Percentiles rank a stretch among this genome's conserved stretches.
These are phyloP conservation scores for Tragelaphus buxtoni DNA, from an alignment of 2,113 vertebrate genomes.

Conservation along the genomic window DNA sequence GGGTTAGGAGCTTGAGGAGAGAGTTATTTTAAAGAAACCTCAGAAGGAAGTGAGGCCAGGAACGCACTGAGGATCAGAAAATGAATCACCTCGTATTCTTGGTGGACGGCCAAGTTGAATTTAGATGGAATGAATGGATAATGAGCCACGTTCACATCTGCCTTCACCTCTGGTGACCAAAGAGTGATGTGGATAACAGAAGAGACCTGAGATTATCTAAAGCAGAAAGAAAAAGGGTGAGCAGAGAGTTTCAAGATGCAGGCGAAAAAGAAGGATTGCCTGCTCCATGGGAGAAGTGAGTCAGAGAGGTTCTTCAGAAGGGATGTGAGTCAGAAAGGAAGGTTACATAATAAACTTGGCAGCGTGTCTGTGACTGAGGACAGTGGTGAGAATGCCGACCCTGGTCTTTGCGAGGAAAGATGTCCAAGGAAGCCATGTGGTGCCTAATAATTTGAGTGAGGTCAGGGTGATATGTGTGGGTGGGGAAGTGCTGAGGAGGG, in stretches of 20 bases:
- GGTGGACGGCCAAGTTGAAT: neutral
- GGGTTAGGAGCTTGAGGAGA: neutral
- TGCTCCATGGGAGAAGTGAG: neutral
- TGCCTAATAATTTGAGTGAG: neutral
- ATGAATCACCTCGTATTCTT: neutral
- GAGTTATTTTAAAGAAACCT: neutral
- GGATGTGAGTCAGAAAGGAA: conserved; percentile 26
- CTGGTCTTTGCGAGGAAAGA: neutral
- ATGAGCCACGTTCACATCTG: neutral
- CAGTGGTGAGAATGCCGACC: no score
- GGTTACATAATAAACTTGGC: conserved; percentile 23
- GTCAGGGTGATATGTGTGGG: neutral
- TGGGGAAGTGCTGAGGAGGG: no score
- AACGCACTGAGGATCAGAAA: no score
- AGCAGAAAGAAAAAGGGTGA: neutral
- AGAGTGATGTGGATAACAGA: neutral
- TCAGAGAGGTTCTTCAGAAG: conserved; percentile 2
- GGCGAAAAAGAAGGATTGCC: neutral
- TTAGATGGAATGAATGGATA: neutral
- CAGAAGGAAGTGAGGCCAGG: neutral
- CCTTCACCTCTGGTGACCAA: neutral
- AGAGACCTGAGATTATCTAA: neutral
- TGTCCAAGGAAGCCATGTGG: neutral
- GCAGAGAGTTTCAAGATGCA: neutral
- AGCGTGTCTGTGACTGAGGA: neutral